phyloP scores from a whole-genome alignment of 2,888 invertebrate genomes.

The Phyllotreta striolata region DNA sequence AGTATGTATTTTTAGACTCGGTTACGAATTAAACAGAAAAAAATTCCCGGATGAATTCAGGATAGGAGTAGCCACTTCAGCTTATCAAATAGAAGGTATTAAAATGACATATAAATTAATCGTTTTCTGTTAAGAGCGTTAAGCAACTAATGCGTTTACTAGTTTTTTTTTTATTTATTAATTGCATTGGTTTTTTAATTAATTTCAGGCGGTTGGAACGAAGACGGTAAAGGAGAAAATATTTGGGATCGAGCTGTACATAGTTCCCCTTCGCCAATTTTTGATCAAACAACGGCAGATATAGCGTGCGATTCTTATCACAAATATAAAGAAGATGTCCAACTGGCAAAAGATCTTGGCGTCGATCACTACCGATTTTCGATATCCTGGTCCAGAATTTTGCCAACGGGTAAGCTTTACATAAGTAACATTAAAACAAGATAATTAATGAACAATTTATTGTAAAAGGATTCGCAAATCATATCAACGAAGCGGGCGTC shows the following conservation, averaged over 20 bases:
- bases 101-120: too few species aligned
- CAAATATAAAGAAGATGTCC: constrained; percentile 67
- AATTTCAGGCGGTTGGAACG: constrained; percentile 56
- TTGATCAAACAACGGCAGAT: constrained; percentile 68
- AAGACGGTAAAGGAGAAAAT: constrained; percentile 46
- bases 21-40: constrained; percentile 22
- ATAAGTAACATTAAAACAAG: not conserved
- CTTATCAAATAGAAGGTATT: constrained; percentile 39
- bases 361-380: constrained; percentile 76
- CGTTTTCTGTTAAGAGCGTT: not conserved
- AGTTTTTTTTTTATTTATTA: constrained; percentile 4
- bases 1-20: constrained; percentile 7
- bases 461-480: constrained; percentile 64
- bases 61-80: constrained; percentile 38
- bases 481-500: constrained; percentile 74
- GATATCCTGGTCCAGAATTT: constrained; percentile 77
- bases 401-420: constrained; percentile 68
- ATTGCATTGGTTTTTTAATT: not conserved
- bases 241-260: constrained; percentile 55
- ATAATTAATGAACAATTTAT: constrained; percentile 8
- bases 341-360: constrained; percentile 69
- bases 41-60: constrained; percentile 35
- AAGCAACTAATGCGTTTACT: not conserved
- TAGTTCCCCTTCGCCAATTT: constrained; percentile 62
- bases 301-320: constrained; percentile 76